phyloP scores from a whole-genome alignment of 2,113 vertebrate genomes.

The Bolborhynchus lineola region DNA sequence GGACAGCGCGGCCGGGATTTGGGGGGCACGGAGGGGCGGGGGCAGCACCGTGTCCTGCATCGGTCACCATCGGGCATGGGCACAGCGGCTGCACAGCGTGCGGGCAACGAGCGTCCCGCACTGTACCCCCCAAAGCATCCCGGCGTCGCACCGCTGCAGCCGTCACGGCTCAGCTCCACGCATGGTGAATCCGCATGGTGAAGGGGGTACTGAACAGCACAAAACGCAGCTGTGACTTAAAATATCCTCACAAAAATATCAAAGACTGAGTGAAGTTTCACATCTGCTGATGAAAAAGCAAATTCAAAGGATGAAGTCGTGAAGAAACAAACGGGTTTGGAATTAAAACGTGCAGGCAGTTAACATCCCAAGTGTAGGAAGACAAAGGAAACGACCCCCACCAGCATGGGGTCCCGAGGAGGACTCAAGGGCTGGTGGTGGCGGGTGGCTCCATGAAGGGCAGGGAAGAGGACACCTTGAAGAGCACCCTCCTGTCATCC shows the following conservation, averaged over 20 bases:
- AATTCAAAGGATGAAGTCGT: background rate
- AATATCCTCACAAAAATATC: background rate
- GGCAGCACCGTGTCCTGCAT: too few relatives aligned
- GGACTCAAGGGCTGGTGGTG: fast-evolving
- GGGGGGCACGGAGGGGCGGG: fast-evolving
- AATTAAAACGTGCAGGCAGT: background rate
- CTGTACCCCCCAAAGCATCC: fast-evolving
- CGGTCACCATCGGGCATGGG: background rate
- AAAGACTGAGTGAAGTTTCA: background rate
- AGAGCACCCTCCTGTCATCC: fast-evolving
- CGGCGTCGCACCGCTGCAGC: fast-evolving
- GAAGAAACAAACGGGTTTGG: background rate
- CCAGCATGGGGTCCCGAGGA: background rate
- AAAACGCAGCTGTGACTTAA: fast-evolving
- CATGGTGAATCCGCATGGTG: fast-evolving
- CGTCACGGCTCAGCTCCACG: fast-evolving
- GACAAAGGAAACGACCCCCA: fast-evolving
- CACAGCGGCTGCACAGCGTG: background rate
- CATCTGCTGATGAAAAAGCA: background rate
- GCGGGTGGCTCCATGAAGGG: background rate
- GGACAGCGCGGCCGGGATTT: background rate
- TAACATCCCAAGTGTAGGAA: background rate
- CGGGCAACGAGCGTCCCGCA: fast-evolving
- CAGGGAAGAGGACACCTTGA: background rate
- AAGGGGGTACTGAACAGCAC: background rate